Percentiles rank a stretch among this genome's conserved stretches.
These are phyloP conservation scores for Philypnodon macrostomus DNA, from an alignment of 2,797 vertebrate species.

Conservation along the genomic window DNA sequence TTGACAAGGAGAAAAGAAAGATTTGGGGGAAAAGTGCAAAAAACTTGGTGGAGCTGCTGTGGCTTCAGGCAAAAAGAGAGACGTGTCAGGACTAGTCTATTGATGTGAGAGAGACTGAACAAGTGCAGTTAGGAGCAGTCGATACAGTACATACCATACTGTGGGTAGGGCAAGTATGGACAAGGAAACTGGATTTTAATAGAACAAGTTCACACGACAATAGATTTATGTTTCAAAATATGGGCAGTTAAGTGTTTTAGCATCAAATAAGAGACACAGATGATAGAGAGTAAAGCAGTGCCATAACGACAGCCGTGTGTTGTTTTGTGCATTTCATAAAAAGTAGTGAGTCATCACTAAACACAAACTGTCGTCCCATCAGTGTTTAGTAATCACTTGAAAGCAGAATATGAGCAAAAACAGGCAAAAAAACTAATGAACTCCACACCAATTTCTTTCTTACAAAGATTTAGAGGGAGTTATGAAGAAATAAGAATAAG, in stretches of 20 bases:
- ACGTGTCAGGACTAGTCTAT: slow-evolving; percentile 46
- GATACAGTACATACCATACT: slow-evolving; percentile 38
- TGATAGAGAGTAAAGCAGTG: slow-evolving; percentile 20
- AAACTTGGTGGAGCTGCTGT: slow-evolving; percentile 17
- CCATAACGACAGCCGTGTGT: slow-evolving; percentile 39
- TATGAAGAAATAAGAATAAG: no score
- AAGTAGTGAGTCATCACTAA: slow-evolving; percentile 60
- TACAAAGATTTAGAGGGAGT: no score
- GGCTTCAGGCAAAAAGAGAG: slow-evolving; percentile 31
- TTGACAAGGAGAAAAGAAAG: neutral
- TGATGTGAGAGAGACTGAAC: slow-evolving; percentile 36
- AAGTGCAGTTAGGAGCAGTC: slow-evolving; percentile 36
- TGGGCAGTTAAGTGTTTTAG: no score
- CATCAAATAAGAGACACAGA: no score
- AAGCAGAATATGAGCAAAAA: slow-evolving; percentile 3
- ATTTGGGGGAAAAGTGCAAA: neutral
- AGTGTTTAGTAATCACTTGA: slow-evolving; percentile 31
- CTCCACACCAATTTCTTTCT: no score
- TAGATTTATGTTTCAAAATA: no score
- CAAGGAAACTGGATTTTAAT: slow-evolving; percentile 15
- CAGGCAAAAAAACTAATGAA: neutral
- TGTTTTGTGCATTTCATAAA: slow-evolving; percentile 54
- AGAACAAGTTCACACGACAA: neutral
- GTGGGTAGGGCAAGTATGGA: slow-evolving; percentile 31
- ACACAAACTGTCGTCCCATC: slow-evolving; percentile 59